Evolutionary conservation across 1,140 invertebrate genomes (phyloP), one percentile per base, ranked within the genome.

Genomic region (Drosophila insularis): DNA sequence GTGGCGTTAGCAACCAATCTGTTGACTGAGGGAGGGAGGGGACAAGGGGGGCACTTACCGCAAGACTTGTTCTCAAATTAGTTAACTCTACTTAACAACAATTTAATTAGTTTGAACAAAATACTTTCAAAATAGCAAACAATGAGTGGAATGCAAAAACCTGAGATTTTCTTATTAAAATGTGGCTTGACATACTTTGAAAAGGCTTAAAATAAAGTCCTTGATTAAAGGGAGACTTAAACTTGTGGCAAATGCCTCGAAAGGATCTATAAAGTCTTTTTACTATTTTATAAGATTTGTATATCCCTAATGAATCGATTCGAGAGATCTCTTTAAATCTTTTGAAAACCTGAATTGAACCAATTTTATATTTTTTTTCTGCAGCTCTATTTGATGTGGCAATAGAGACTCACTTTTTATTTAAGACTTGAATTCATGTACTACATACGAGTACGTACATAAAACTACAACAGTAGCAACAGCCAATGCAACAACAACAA

Each of bases 401-500:
- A 84, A 85, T 56, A 85, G 66, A 74, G 66, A 74, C 73, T 68
- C 58, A 23, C 10, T 53, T 54, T 81, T 53, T 54, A n/a, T 81
- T 68, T 40, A 8, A 54, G 78, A 81, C 74, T 74, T 71, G 60
- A 65, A 59, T 31, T 13, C 40, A 56, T 58, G 43, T 58, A 55
- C 71, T 55, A 35, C 66, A 64, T 58, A 37, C 55, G 43, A 32
- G 53, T 55, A 55, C 53, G 32, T 55, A 55, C n/a, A 21, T 50
- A 50, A 19, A 21, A 19, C 43, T 50, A 50, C 55, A 58, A 53
- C 53, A 74, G 39, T 65, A 60, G 32, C 63, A 77, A 3, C 46
- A 40, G 55, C 62, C 62, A 64, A 55, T 64, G 27, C 27, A 68
- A 55, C 64, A 67, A 56, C 69, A 55, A 69, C 60, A 65, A 71